Base-by-base conservation (phyloP, 2,888 invertebrate genomes). In the Tetragonula carbonaria region DNA sequence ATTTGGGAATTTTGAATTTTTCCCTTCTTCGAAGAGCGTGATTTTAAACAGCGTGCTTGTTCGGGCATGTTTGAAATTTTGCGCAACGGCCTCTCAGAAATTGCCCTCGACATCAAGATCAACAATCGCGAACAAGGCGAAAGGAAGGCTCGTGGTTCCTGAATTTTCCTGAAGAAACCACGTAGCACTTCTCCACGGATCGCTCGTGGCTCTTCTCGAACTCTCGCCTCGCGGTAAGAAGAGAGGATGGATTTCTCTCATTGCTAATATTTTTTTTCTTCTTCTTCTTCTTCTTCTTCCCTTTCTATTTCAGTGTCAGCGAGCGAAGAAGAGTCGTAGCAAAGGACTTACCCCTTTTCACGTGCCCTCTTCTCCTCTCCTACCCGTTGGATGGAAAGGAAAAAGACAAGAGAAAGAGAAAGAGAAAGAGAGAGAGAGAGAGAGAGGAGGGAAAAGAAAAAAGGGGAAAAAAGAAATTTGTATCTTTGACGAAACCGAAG, bases 401-500 rank as follows among this genome's bases (percentile, higher is more conserved):
- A 8, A 38, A 38, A 38, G 33, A 70, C n/a, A 53, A 38, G 23
- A 16, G 5, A 23, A 16, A 6, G 1, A 4, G 62, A 6, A 28
- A 62, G 55, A 18, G 5, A 68, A 28, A 45, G 53, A 50, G 53
- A 74, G 38, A 23, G 33, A 63, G 5, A 21, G 13, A 28, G n/a
- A 16, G 18, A 14, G 18, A 16, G 11, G 4, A 23, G 21, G 45
- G 38, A 51, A 66, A 38, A 72, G 50, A 62, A 50, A 53, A 51
- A n/a, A 57, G 55, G 51, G 57, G 33, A 38, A 45, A 55, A 72
- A 90, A 90, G 86, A 91, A 88, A 91, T 92, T 90, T 91, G 90
- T 90, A 91, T 92, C 91, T 91, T 93, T 91, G 92, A 93, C 91
- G 91, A 89, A 90, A 91, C 91, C 91, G 90, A 91, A 90, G 92